Evolutionary conservation across 1,140 invertebrate genomes (phyloP).

Genomic region (Holcopasites calliopsidis): DNA sequence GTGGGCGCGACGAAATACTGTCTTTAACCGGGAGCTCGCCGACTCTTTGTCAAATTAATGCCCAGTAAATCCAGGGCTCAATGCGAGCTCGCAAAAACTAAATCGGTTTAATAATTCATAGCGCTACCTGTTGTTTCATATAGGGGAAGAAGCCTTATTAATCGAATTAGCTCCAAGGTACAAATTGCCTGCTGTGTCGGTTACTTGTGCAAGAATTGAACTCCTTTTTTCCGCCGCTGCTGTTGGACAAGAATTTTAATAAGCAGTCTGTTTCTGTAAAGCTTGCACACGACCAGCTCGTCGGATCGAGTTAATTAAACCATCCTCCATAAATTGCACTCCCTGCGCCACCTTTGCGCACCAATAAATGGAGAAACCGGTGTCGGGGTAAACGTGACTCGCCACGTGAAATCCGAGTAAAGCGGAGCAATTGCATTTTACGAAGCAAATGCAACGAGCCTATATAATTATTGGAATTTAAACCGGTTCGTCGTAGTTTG

Average conservation of each 20-base stretch:
- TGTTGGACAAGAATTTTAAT: background rate
- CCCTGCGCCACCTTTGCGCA: background rate
- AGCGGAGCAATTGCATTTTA: background rate
- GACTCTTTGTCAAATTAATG: background rate
- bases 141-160: background rate
- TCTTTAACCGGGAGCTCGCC: background rate
- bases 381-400: background rate
- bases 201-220: too few relatives aligned
- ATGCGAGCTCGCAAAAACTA: background rate
- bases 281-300: background rate
- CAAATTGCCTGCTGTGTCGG: background rate
- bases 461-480: too few relatives aligned
- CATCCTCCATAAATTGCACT: background rate
- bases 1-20: too few relatives aligned
- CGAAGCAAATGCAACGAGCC: too few relatives aligned
- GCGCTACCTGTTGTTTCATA: conserved; percentile 50
- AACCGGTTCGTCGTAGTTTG: too few relatives aligned
- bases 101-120: conserved; percentile 49
- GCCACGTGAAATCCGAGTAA: background rate
- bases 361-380: conserved; percentile 2
- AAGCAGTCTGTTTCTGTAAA: background rate
- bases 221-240: too few relatives aligned
- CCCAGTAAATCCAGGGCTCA: conserved; percentile 4
- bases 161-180: background rate
- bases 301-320: background rate